Evolutionary conservation across 1,140 invertebrate species (phyloP), one percentile per base, ranked within the genome.

Genomic region (Macrosteles quadrilineatus): DNA sequence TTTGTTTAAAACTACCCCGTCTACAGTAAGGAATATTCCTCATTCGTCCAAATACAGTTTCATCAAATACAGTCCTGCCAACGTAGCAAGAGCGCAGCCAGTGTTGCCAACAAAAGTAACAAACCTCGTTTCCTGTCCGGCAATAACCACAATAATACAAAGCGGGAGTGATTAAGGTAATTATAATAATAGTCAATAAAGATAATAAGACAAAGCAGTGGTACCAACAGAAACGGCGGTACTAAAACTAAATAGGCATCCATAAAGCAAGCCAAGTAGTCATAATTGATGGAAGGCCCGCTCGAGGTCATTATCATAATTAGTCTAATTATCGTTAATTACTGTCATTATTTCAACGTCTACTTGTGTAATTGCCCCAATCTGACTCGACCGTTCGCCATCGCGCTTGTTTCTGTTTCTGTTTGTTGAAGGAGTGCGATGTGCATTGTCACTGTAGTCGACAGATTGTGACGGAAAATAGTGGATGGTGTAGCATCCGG

Each of bases 271-370:
- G 21, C 9, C 55, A 59, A 59, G 55, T 59, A 59, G 55, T 59
- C 55, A 69, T 69, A 69, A 69, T 69, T 69, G 50, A 69, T 69
- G 68, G 69, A 65, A 65, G 62, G 63, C 47, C 27, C 53, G 64
- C 55, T 53, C 43, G 31, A 67, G 36, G 45, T 70, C 72, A 73
- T 73, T 73, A 73, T 69, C 69, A 73, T 73, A 73, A 73, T 73
- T 73, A 73, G 72, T 55, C 71, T 73, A 69, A 73, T 73, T 73
- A 73, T 67, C 72, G 71, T 73, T 73, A 73, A 73, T 73, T 73
- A 71, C 72, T 65, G 70, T 73, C 71, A 73, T 73, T 73, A 73
- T 70, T 73, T 67, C 70, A 69, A 64, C 69, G 71, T 70, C 71
- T 70, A 59, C 23, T 71, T 71, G 57, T 71, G 65, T 73, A 73